Base-by-base conservation (phyloP, 2,113 vertebrate species). In the Odocoileus virginianus region DNA sequence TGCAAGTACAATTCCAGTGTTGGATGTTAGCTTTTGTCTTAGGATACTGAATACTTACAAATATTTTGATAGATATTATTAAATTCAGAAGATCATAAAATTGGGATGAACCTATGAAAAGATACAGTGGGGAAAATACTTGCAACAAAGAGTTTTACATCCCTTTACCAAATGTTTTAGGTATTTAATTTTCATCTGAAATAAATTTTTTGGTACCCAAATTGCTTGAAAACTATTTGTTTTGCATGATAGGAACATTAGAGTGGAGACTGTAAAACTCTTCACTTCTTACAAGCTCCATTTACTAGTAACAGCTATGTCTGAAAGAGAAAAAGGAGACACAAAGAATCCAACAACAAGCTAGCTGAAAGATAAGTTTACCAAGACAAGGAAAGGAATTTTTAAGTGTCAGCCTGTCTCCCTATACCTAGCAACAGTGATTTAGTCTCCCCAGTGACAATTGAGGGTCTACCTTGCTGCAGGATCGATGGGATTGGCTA, bases 21-120 rank as follows among this genome's bases (percentile, higher is more conserved):
- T 28, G 25, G 47, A 7, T 97, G 97, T 97, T 82, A 92, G 30
- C 43, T 98, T 98, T 97, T 97, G 89, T 98, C 79, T 95, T 98
- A 95, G 93, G 78, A 92, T 89, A 91, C 33, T 97, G 58, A 64
- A 97, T 93, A 98, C 95, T 87, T 97, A 84, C 84, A 98, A 98
- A 91, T 95, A 91, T 98, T 97, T 98, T 96, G 87, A 96, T 94
- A 93, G 57, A 97, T 97, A 90, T 98, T 98, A 96, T 98, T 98
- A 98, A 97, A 98, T 97, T 98, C 91, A 97, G 87, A 95, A 57
- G 16, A 91, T 33, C 47, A 74, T 94, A 97, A 96, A 96, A 92
- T 94, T 81, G 10, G 4, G 23, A 95, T 78, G 40, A 89, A 84
- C 45, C 14, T 87, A 91, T 7, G 27, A 85, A 91, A 36, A 95